Evolutionary conservation across 2,888 invertebrate species (phyloP), one percentile per base, ranked within the genome.

Genomic region (Cryptus viduatorius): DNA sequence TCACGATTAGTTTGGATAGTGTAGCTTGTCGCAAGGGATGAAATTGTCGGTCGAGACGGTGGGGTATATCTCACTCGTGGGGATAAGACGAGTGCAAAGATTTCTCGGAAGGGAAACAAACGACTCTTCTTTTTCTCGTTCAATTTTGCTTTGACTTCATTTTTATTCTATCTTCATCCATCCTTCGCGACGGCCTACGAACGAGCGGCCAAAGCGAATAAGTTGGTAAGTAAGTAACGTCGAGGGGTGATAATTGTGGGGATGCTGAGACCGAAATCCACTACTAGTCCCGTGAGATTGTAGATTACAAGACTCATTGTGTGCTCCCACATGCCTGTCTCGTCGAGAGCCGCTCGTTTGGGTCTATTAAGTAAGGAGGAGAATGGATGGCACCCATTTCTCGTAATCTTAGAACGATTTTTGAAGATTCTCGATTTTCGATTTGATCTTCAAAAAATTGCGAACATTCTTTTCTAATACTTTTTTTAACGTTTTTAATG

Each of bases 191-290:
- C 53, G 16, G 37, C 3, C 1, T 37, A n/a, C n/a, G 4, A 53
- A 69, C 31, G 19, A 7, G 50, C 48, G 48, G 29, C 16, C 68
- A 12, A 75, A 56, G n/a, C 50, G 44, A 67, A 48, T 59, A 59
- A 77, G 42, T 48, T 75, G 71, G 83, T 84, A 88, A 89, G 85
- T 84, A 88, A 90, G 85, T 84, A 88, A 86, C 86, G 84, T 86
- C 87, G 87, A 87, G 88, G 89, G 87, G 89, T 87, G 90, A 90
- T 90, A 90, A 90, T 90, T 90, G 89, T 86, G 84, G 83, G 88
- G 89, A 91, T 87, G 88, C 86, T 83, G 64, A 86, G 86, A 76
- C 48, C 65, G 53, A 67, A 86, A 88, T 87, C 87, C 85, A 82
- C 88, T 89, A 82, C 85, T 83, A 86, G 87, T 87, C 86, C 84